Conservation (phyloP, 2,113 vertebrate genomes). For the Zootoca vivipara region DNA sequence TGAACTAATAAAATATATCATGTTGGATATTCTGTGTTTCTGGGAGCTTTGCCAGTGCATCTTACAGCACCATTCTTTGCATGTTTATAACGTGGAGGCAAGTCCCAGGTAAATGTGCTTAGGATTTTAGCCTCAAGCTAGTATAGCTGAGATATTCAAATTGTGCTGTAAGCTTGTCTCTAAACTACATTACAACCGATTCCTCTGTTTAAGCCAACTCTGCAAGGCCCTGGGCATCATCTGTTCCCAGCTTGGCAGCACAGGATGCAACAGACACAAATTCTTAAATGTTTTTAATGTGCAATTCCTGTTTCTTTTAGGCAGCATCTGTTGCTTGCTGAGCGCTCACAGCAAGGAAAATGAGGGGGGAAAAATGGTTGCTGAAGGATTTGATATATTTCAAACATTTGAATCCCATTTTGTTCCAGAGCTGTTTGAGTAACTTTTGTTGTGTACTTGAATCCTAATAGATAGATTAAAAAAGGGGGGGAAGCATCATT, state of each 20-base stretch:
- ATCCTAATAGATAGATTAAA: background rate
- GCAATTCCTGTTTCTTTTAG: background rate
- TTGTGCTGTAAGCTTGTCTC: background rate
- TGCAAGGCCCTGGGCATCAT: background rate
- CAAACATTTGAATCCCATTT: slow-evolving; percentile 2
- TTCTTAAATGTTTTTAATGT: background rate
- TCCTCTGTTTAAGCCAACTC: background rate
- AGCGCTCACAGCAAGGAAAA: background rate
- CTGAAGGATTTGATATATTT: background rate
- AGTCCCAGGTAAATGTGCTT: background rate
- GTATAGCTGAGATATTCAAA: background rate
- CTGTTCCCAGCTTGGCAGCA: background rate
- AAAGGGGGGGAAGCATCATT: background rate
- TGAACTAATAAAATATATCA: background rate
- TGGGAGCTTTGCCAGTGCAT: background rate
- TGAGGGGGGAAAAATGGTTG: background rate
- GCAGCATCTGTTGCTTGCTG: background rate
- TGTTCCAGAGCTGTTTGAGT: background rate
- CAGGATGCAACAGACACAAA: background rate
- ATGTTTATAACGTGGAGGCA: background rate
- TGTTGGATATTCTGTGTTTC: background rate
- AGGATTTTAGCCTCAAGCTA: background rate
- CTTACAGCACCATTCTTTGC: background rate
- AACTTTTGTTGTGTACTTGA: background rate
- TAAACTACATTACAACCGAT: background rate